phyloP scores from a whole-genome alignment of 2,888 invertebrate genomes.

The Zaprionus bogoriensis region DNA sequence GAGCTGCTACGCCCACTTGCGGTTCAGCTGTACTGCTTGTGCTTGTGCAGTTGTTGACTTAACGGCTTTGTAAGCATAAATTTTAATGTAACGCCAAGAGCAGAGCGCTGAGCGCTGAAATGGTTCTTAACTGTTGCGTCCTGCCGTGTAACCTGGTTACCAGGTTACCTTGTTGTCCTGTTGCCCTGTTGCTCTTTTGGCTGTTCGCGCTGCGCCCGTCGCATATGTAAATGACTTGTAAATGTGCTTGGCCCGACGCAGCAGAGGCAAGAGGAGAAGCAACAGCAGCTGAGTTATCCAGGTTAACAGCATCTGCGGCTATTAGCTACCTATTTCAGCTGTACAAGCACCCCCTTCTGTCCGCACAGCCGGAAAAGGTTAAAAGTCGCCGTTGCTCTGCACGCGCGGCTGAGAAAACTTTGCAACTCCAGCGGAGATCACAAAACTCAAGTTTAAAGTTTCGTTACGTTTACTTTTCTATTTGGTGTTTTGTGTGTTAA shows the following conservation, averaged over 20 bases:
- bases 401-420: conserved; percentile 13
- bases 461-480: neutral
- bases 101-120: conserved; percentile 10
- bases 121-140: conserved; percentile 25
- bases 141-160: neutral
- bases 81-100: conserved; percentile 47
- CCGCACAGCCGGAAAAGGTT: conserved; percentile 32
- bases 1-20: too few species aligned
- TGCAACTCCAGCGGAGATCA: conserved; percentile 23
- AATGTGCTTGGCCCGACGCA: conserved; percentile 16
- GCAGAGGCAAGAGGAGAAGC: neutral
- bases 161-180: neutral
- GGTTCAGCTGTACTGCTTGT: conserved; percentile 18
- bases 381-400: conserved; percentile 20
- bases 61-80: conserved; percentile 51
- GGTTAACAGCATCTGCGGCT: conserved; percentile 30
- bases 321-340: conserved; percentile 31
- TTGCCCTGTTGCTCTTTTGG: conserved; percentile 8
- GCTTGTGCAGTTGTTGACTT: conserved; percentile 39
- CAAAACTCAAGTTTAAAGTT: conserved; percentile 28
- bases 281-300: conserved; percentile 14
- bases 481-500: neutral
- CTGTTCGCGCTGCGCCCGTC: conserved; percentile 14
- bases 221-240: conserved; percentile 53
- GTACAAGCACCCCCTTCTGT: neutral